Evolutionary conservation across 2,888 invertebrate species (phyloP).

Genomic region (Heliconius ismenius): DNA sequence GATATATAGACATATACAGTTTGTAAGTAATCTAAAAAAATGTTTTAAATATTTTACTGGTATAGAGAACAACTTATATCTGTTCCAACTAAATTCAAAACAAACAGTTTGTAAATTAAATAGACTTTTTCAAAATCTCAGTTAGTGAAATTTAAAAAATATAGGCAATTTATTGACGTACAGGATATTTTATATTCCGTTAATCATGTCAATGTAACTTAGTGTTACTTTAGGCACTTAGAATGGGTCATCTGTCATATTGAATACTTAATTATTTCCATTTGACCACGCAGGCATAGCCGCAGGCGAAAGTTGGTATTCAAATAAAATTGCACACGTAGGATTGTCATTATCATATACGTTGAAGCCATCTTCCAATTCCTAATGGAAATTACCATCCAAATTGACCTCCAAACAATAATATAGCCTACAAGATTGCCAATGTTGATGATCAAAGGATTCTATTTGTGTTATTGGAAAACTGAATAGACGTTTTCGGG

Average conservation of each 20-base stretch:
- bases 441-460: slow-evolving; percentile 22
- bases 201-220: too few species aligned
- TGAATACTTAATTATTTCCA: background rate
- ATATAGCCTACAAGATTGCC: slow-evolving; percentile 4
- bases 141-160: too few species aligned
- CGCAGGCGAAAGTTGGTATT: background rate
- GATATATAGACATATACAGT: too few species aligned
- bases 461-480: slow-evolving; percentile 7
- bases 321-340: background rate
- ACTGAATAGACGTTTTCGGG: background rate
- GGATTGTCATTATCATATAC: background rate
- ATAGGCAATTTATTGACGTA: too few species aligned
- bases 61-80: too few species aligned
- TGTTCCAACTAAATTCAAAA: too few species aligned
- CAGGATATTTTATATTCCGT: too few species aligned
- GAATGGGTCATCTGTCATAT: background rate
- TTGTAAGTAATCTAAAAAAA: too few species aligned
- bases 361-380: background rate
- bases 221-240: too few species aligned
- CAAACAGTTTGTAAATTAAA: too few species aligned
- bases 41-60: too few species aligned
- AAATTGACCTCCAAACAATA: slow-evolving; percentile 8
- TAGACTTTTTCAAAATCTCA: too few species aligned
- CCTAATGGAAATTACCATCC: slow-evolving; percentile 1
- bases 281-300: background rate